These are phyloP conservation scores for Anodontia alba DNA, from an alignment of 2,888 invertebrate genomes.

Conservation along the genomic window DNA sequence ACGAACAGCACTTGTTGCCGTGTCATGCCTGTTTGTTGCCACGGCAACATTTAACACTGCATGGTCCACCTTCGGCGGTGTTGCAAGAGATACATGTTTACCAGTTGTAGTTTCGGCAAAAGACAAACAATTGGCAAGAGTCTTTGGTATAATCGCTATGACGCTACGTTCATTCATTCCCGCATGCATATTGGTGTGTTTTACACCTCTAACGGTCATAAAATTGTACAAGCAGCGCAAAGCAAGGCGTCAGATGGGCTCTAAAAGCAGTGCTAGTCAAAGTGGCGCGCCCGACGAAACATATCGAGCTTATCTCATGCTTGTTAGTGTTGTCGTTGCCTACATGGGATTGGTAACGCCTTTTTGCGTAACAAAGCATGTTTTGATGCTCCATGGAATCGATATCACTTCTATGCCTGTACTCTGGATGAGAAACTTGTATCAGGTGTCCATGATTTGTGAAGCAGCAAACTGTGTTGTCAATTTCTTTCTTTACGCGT, in stretches of 20 bases:
- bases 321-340: not conserved
- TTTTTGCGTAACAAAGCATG: not conserved
- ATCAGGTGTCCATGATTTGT: not conserved
- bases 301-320: not conserved
- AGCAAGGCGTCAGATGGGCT: not conserved
- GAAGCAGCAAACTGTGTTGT: not conserved
- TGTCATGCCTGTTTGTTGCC: not conserved
- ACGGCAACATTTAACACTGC: not conserved
- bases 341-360: not conserved
- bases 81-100: not conserved
- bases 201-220: not conserved
- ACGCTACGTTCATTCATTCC: not conserved
- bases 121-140: not conserved
- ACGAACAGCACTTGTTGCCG: not conserved
- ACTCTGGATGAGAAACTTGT: not conserved
- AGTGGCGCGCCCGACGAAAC: not conserved
- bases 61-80: not conserved
- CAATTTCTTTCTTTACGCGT: not conserved
- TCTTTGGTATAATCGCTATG: not conserved
- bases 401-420: not conserved
- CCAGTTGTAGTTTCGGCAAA: not conserved
- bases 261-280: not conserved
- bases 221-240: not conserved
- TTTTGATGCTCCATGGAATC: not conserved
- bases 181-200: not conserved